A percentile compares a stretch with the other conserved stretches of the same genome.
Evolutionary conservation across 1,140 invertebrate species (phyloP).

Genomic region (Heliconius melpomene): DNA sequence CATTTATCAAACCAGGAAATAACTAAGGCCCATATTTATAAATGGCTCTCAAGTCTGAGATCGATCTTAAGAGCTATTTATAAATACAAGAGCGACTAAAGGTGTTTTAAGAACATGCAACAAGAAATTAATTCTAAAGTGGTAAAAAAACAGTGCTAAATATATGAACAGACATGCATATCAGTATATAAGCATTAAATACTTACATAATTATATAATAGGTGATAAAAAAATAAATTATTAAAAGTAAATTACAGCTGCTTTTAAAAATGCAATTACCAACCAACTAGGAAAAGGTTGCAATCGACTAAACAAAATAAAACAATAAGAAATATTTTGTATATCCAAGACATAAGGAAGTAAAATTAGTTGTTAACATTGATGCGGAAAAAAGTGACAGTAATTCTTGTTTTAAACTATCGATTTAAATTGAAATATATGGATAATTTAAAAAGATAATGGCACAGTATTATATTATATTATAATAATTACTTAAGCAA

Average conservation of each 20-base stretch:
- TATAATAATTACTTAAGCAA: not conserved
- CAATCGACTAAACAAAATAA: conserved; percentile 17
- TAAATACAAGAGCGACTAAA: not conserved
- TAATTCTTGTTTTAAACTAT: not conserved
- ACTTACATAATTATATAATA: conserved; percentile 23
- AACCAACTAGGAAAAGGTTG: conserved; percentile 19
- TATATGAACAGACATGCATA: conserved; percentile 31
- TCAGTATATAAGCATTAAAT: conserved; percentile 28
- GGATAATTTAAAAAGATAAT: not conserved
- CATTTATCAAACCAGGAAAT: conserved; percentile 1
- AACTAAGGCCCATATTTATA: not conserved
- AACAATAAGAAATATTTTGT: conserved; percentile 26
- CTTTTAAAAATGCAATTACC: conserved; percentile 22
- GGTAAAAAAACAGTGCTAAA: conserved; percentile 1
- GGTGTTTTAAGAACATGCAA: conserved; percentile 18
- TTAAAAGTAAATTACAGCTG: conserved; percentile 14
- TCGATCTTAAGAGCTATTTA: too few species aligned
- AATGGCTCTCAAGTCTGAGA: too few species aligned
- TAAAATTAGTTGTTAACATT: not conserved
- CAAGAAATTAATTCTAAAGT: not conserved
- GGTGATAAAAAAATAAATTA: conserved; percentile 35
- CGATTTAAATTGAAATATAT: not conserved
- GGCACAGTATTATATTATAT: not conserved
- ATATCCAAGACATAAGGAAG: not conserved
- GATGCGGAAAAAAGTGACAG: not conserved